Base-by-base conservation (phyloP, 2,113 vertebrate species). In the Erinaceus europaeus region DNA sequence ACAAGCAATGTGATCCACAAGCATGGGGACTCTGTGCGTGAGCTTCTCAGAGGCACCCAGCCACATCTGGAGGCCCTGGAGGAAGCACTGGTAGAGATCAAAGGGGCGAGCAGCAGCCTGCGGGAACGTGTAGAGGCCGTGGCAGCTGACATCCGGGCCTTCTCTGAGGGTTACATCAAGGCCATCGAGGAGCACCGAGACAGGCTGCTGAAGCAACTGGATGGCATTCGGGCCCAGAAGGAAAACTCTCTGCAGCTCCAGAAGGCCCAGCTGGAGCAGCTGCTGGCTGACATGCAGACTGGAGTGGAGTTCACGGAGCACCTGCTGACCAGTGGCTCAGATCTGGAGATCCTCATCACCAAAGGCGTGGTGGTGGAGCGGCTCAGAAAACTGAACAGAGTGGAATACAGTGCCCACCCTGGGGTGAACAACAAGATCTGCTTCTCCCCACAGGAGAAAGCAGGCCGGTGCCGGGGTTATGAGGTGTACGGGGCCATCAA, bases 181-280 rank as follows among this genome's bases (percentile, higher is more conserved):
- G 98, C 98, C 0, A 96, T 99, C 18, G 97, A 98, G 77, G 94
- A 98, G 29, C 99, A 99, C 93, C 97, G 96, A 67, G 87, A 97
- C 76, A 96, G 88, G 46, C 96, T 99, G 91, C 97, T 99, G 84
- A 97, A 92, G 48, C 97, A 97, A 67, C 96, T 99, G 94, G 97
- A 98, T 79, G 97, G 98, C 73, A 88, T 99, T 46, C 96, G 96
- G 3, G 64, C 96, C 40, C 98, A 98, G 27, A 98, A 97, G 86
- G 97, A 97, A 84, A 98, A 97, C 84, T 96, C 97, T 67, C 95
- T 99, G 77, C 97, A 97, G 90, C 96, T 99, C 94, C 98, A 98
- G 94, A 97, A 96, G 90, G 98, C 97, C 0, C 98, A 98, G 96
- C 96, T 99, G 94, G 97, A 98, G 76, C 99, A 99, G 96, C 96